Evolutionary conservation across 2,888 invertebrate genomes (phyloP), one percentile per base, ranked within the genome.

Genomic region (Noctua janthe): DNA sequence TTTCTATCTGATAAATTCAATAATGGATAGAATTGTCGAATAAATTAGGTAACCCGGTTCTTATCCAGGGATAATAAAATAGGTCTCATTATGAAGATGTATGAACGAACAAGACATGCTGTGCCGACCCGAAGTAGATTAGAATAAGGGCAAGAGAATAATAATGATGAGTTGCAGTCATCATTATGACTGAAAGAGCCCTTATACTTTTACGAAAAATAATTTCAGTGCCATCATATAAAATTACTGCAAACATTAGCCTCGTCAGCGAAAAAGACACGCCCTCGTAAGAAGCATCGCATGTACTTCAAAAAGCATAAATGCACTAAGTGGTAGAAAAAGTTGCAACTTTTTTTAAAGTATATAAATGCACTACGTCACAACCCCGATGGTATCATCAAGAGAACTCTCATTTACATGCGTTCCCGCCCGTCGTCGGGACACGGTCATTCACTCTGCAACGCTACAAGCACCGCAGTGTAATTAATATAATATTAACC

Each of bases 401-500:
- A 84, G 84, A 84, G 88, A 85, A 86, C 76, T 83, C 87, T 91
- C 90, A 90, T 92, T 90, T 90, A 88, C 91, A 91, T 92, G 87
- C 85, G 88, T 88, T 89, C 80, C 79, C 89, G 87, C 83, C 84
- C 87, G 86, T 87, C 86, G 87, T 80, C 88, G 86, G 87, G 85
- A 85, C 83, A 89, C 89, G 92, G 93, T 93, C 92, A 90, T 92
- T 92, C 91, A 90, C 93, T 91, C 82, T 82, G 84, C 84, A 83
- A 78, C 82, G 82, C 76, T 81, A 83, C 67, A 82, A 83, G 84
- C 85, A 80, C 74, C 84, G 86, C 82, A 81, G 71, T 71, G 77
- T 76, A 83, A 85, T 83, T 77, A 84, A 82, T 89, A 84, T 83
- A 86, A 85, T 83, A 90, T 88, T 81, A 82, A 84, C 66, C 83